Base-by-base conservation (phyloP, 2,888 invertebrate genomes). In the Agrotis puta region DNA sequence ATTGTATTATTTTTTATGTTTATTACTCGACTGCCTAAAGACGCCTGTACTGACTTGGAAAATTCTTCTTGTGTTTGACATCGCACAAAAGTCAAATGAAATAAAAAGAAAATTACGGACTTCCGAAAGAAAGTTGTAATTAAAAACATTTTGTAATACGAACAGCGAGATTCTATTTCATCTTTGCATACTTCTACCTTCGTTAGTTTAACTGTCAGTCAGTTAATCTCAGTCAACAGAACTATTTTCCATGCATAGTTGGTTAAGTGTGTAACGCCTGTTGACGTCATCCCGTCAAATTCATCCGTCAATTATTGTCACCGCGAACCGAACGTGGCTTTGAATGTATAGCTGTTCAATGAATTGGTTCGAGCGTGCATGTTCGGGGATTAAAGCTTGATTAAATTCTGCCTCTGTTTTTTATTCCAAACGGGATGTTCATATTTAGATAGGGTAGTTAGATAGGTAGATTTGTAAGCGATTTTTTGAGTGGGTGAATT, bases 281-380 rank as follows among this genome's bases (percentile, higher is more conserved):
- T 6, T 58, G 72, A 68, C 68, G 74, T 73, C 59, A 68, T 13
- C 33, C 16, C n/a, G 27, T 65, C 73, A 69, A 78, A 82, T 79
- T 73, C 53, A 20, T n/a, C 20, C 14, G 51, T 73, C 68, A 53
- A 62, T 68, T 43, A 64, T 63, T 59, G 58, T 50, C 54, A 68
- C 51, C 47, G 53, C 51, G 48, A 33, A 24, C 18, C 22, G 14
- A 59, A 61, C 6, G 33, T 14, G 54, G 5, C 3, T 1, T 64
- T 58, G 54, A 66, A 53, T 53, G 24, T 18, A 62, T 13, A 48
- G 13, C 39, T 18, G 68, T 65, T 54, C 72, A 69, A 62, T 80
- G 58, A 65, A 64, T 74, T 65, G 47, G 51, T 61, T 39, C 48
- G 22, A 45, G 22, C 9, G 45, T 45, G 11, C 66, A 59, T 59